These are phyloP conservation scores for Umimayanthus kanabou DNA, from an alignment of 92 coral and sea anemone species.

Conservation along the genomic window DNA sequence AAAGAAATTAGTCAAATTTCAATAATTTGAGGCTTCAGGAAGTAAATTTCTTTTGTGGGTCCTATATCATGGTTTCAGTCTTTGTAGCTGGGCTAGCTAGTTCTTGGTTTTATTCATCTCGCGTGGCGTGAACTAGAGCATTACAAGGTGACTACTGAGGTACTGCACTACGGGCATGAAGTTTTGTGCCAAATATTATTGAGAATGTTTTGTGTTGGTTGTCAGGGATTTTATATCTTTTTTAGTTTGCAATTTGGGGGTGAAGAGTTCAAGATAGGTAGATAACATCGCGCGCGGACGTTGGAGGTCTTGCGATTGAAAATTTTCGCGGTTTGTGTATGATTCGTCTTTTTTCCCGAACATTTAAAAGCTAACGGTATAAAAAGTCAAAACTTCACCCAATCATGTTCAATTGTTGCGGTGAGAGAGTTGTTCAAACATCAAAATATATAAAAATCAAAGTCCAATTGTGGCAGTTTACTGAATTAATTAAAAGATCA, in stretches of 20 bases:
- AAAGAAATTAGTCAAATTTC: constrained; percentile 11
- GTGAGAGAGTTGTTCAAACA: too few relatives aligned
- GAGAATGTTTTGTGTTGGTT: neutral
- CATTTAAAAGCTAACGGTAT: too few relatives aligned
- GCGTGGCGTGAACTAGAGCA: neutral
- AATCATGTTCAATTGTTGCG: too few relatives aligned
- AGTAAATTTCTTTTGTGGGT: neutral
- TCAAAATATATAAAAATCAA: too few relatives aligned
- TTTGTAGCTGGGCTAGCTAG: neutral
- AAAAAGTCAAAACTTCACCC: too few relatives aligned
- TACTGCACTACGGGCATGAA: neutral
- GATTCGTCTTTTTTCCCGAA: too few relatives aligned
- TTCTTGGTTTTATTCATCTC: neutral
- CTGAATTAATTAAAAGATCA: too few relatives aligned
- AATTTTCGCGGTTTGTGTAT: too few relatives aligned
- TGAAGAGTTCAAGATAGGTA: too few relatives aligned
- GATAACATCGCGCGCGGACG: too few relatives aligned
- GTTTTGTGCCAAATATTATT: neutral
- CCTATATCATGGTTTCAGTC: neutral
- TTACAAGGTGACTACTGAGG: neutral
- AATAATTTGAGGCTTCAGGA: constrained; percentile 24
- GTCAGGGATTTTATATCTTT: neutral
- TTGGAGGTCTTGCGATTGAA: too few relatives aligned
- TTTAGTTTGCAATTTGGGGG: neutral
- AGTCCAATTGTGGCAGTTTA: too few relatives aligned